Evolutionary conservation across 2,888 invertebrate genomes (phyloP).

Genomic region (Acrocera orbiculus): DNA sequence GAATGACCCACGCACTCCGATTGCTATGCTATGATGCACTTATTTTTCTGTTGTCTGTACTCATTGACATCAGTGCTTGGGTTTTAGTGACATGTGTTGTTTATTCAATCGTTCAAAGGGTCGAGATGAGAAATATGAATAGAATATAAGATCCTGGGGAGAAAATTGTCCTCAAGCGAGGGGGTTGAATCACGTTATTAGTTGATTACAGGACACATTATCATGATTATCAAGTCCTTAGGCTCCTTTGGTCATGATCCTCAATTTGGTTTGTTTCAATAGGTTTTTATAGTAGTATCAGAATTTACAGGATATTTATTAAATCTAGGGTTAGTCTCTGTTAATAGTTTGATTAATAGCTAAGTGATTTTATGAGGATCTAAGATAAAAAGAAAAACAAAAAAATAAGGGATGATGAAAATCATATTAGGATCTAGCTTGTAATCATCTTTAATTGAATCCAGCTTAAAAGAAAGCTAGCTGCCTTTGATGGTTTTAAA

Average conservation of each 20-base stretch:
- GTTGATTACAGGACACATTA: slow-evolving; percentile 35
- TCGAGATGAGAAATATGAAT: slow-evolving; percentile 9
- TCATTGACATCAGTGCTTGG: slow-evolving; percentile 9
- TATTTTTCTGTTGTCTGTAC: slow-evolving; percentile 7
- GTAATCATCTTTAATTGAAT: too few species aligned
- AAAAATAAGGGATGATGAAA: too few species aligned
- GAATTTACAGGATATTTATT: too few species aligned
- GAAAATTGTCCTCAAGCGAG: slow-evolving; percentile 7
- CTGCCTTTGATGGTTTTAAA: too few species aligned
- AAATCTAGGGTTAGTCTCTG: slow-evolving; percentile 14
- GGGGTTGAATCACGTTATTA: slow-evolving; percentile 26
- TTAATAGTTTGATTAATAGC: slow-evolving; percentile 33
- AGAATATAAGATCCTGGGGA: slow-evolving; percentile 9
- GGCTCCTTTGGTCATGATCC: slow-evolving; percentile 11
- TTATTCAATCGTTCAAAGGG: slow-evolving; percentile 14
- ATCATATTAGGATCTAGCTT: too few species aligned
- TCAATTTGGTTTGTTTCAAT: slow-evolving; percentile 8
- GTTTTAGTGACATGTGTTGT: slow-evolving; percentile 17
- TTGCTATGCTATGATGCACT: slow-evolving; percentile 6
- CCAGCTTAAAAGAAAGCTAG: too few species aligned
- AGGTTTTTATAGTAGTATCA: background rate
- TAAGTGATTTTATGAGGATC: slow-evolving; percentile 1
- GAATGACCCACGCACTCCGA: background rate
- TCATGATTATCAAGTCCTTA: slow-evolving; percentile 31
- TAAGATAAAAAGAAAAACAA: too few species aligned